Percentiles rank a stretch among this genome's conserved stretches.
Conservation (phyloP, 2,113 vertebrate genomes). For the Prochilodus magdalenae region DNA sequence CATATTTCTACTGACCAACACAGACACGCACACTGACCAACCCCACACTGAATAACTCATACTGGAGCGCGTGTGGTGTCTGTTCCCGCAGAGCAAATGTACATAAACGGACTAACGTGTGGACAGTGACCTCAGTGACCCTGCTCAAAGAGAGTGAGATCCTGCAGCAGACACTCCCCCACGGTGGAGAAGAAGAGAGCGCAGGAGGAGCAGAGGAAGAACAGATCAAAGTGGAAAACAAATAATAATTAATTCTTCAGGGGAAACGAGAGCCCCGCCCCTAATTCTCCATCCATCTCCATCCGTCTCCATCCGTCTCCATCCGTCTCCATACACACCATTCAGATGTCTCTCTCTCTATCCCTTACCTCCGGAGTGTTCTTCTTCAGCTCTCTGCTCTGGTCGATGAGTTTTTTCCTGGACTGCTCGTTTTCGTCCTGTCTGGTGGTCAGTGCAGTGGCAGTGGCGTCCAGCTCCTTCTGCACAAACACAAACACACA, state of each 20-base stretch:
- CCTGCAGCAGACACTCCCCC: no score
- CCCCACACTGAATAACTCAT: neutral
- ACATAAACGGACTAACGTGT: conserved; percentile 49
- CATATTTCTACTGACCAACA: neutral
- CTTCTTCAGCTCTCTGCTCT: conserved; percentile 92
- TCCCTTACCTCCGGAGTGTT: conserved; percentile 90
- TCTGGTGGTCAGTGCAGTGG: conserved; percentile 87
- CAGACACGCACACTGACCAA: neutral
- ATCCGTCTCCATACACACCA: neutral
- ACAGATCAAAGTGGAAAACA: neutral
- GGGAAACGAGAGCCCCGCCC: neutral
- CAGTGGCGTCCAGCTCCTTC: conserved; percentile 90
- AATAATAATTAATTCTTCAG: neutral
- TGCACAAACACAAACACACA: conserved; percentile 60
- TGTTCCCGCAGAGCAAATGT: conserved; percentile 48
- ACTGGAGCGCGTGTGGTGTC: no score
- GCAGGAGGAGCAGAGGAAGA: neutral
- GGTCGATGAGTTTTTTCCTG: conserved; percentile 90
- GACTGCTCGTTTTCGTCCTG: conserved; percentile 95
- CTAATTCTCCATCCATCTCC: neutral
- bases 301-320: no score
- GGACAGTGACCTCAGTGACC: neutral
- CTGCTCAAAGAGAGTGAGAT: no score
- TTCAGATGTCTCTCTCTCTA: neutral
- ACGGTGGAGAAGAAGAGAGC: no score